Evolutionary conservation across 2,113 vertebrate species (phyloP).

Genomic region (Sylvicapra grimmia): DNA sequence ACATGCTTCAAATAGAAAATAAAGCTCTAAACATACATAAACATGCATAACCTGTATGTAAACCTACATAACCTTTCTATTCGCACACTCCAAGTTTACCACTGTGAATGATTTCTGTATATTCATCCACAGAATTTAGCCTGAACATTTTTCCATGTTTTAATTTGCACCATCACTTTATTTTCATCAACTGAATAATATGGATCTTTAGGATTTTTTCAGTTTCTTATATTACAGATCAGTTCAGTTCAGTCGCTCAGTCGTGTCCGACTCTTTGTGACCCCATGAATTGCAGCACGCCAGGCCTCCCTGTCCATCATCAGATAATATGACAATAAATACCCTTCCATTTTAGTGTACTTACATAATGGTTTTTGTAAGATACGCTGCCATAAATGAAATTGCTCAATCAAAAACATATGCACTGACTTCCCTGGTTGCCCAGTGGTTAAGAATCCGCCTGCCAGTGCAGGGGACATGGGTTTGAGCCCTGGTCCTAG

Average conservation of each 20-base stretch:
- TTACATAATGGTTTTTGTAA: background rate
- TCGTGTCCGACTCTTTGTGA: no score
- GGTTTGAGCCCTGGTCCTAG: background rate
- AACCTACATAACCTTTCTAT: background rate
- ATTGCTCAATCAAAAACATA: background rate
- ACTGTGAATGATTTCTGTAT: background rate
- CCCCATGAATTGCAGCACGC: no score
- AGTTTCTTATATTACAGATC: background rate
- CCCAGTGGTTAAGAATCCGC: background rate
- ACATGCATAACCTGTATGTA: background rate
- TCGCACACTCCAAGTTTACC: background rate
- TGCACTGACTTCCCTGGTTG: background rate
- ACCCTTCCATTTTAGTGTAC: background rate
- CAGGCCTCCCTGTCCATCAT: no score
- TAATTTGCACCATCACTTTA: background rate
- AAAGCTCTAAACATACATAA: background rate
- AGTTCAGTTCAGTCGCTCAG: no score
- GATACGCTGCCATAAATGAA: background rate
- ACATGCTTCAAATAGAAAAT: background rate
- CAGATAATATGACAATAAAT: background rate
- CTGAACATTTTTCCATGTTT: background rate
- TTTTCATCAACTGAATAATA: background rate
- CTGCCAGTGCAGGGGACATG: background rate
- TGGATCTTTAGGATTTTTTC: background rate
- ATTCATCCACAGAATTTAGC: background rate